These are phyloP conservation scores for Molossus molossus DNA, from an alignment of 2,797 vertebrate genomes.

Conservation along the genomic window DNA sequence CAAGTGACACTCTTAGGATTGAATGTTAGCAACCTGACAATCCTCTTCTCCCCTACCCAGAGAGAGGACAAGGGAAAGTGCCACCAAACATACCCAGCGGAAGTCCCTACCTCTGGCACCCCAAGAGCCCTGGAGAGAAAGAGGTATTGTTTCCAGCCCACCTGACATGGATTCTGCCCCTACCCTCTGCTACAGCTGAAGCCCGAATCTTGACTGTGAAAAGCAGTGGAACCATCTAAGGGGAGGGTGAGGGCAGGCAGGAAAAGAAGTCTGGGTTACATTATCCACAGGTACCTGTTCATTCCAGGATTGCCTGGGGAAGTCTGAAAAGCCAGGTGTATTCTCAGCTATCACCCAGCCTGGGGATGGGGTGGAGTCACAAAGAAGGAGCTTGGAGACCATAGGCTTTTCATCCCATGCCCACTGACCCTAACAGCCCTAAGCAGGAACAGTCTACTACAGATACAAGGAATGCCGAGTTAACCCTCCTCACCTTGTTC, in stretches of 20 bases:
- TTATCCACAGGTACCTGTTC: conserved; percentile 51
- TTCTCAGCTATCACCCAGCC: conserved; percentile 73
- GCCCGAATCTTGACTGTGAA: neutral
- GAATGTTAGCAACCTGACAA: neutral
- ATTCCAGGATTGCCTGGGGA: neutral
- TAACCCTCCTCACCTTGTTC: conserved; percentile 44
- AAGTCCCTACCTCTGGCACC: neutral
- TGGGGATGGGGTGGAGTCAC: neutral
- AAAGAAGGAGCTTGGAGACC: neutral
- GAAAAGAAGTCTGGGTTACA: conserved; percentile 29
- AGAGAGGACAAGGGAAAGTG: neutral
- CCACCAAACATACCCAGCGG: neutral
- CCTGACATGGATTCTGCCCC: neutral
- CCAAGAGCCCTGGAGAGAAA: neutral
- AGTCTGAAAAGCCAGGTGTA: conserved; percentile 76
- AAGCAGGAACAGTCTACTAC: neutral
- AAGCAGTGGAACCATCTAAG: neutral
- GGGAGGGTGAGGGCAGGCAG: neutral
- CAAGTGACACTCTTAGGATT: neutral
- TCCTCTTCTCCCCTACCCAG: neutral
- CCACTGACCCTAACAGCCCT: neutral
- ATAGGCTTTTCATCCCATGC: neutral
- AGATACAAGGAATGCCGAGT: neutral
- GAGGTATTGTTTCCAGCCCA: neutral
- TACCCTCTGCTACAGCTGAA: neutral